A percentile compares a stretch with the other conserved stretches of the same genome.
Evolutionary conservation across 2,888 invertebrate genomes (phyloP).

Genomic region (Corythucha ciliata): DNA sequence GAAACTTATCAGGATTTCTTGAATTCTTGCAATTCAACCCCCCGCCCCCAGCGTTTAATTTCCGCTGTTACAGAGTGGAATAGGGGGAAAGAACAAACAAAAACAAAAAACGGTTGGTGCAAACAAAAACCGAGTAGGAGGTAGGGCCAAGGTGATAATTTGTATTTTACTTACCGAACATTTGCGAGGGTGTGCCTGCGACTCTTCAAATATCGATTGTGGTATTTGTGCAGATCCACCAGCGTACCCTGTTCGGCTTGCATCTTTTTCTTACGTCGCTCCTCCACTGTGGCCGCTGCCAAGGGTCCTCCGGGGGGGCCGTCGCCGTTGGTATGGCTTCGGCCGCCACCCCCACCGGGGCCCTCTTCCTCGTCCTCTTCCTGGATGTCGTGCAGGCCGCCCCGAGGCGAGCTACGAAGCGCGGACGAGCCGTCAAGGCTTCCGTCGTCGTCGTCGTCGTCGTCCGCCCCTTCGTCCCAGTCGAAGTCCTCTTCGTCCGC

Average conservation of each 20-base stretch:
- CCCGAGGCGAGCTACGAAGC: conserved; percentile 11
- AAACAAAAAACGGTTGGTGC: too few relatives aligned
- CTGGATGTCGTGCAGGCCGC: conserved; percentile 33
- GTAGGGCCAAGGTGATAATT: too few relatives aligned
- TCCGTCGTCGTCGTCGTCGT: too few relatives aligned
- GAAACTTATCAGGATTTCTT: too few relatives aligned
- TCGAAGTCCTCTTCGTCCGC: too few relatives aligned
- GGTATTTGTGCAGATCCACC: conserved; percentile 81
- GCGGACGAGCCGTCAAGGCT: too few relatives aligned
- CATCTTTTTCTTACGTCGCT: conserved; percentile 55
- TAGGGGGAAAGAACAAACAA: too few relatives aligned
- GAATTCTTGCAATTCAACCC: too few relatives aligned
- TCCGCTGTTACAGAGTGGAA: too few relatives aligned
- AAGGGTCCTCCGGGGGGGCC: conserved; percentile 24
- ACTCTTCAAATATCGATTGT: conserved; percentile 67
- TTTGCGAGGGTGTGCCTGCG: conserved; percentile 83
- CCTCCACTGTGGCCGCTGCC: conserved; percentile 16
- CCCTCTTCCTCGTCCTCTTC: conserved; percentile 32
- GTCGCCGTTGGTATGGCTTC: conserved; percentile 23
- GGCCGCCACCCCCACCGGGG: conserved; percentile 25
- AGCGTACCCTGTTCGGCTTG: conserved; percentile 88
- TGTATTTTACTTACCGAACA: conserved; percentile 92
- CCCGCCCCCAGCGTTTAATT: too few relatives aligned
- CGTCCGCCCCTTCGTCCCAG: too few relatives aligned
- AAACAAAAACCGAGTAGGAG: too few relatives aligned